These are phyloP conservation scores for Orthosia incerta DNA, from an alignment of 2,888 invertebrate genomes.

Conservation along the genomic window DNA sequence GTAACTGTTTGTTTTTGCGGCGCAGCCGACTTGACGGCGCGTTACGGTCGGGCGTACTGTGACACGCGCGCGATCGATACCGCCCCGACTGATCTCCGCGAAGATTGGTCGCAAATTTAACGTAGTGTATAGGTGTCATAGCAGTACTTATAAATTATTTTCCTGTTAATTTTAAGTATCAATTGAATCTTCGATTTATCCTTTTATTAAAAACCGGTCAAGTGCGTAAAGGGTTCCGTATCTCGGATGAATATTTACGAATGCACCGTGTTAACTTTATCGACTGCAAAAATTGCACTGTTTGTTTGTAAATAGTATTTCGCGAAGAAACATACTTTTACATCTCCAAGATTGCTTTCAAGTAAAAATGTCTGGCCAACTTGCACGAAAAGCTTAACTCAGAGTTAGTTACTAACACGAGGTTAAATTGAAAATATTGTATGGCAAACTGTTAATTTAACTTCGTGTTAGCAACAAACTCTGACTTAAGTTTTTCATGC, in stretches of 20 bases:
- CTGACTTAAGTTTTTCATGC: too few relatives aligned
- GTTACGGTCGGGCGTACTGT: background rate
- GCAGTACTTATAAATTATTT: background rate
- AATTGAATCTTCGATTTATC: background rate
- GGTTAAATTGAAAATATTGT: too few relatives aligned
- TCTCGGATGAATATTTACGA: background rate
- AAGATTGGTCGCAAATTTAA: background rate
- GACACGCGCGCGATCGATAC: constrained; percentile 9
- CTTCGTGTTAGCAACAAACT: too few relatives aligned
- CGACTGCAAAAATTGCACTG: background rate
- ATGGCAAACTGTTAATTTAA: too few relatives aligned
- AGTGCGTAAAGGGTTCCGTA: constrained; percentile 5
- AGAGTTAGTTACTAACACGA: too few relatives aligned
- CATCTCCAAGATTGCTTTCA: too few relatives aligned
- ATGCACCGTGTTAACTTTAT: background rate
- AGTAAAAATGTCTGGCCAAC: too few relatives aligned
- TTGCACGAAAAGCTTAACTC: too few relatives aligned
- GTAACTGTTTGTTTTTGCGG: too few relatives aligned
- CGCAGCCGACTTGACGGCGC: background rate
- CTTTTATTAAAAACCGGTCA: background rate
- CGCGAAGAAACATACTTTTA: too few relatives aligned
- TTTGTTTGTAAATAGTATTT: too few relatives aligned
- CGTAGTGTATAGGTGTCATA: background rate
- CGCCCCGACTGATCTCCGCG: background rate
- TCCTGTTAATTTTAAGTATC: background rate